phyloP scores from a whole-genome alignment of 2,888 invertebrate species.

The Mesochorus sp. region DNA sequence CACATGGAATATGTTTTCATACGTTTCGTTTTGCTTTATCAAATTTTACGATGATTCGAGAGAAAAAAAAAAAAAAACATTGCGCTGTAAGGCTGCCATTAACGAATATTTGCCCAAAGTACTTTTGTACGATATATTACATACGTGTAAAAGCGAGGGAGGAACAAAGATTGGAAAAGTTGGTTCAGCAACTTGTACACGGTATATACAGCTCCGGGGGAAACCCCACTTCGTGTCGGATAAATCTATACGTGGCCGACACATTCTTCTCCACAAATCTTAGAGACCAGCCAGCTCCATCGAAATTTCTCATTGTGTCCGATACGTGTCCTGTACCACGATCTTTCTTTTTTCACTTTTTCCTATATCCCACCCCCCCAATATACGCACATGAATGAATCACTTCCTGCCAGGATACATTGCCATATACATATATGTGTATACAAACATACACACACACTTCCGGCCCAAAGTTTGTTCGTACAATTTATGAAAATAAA shows the following conservation, averaged over 20 bases:
- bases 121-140: background rate
- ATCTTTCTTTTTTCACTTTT: too few relatives aligned
- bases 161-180: constrained; percentile 60
- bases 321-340: constrained; percentile 15
- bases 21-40: too few relatives aligned
- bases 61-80: too few relatives aligned
- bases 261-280: constrained; percentile 41
- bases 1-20: too few relatives aligned
- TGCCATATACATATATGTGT: too few relatives aligned
- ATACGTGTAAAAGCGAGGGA: too few relatives aligned
- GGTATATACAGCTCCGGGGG: too few relatives aligned
- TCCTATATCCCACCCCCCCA: background rate
- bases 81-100: too few relatives aligned
- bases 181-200: background rate
- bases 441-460: too few relatives aligned
- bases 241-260: background rate
- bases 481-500: too few relatives aligned
- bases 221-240: too few relatives aligned
- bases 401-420: background rate
- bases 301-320: constrained; percentile 32
- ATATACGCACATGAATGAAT: constrained; percentile 1
- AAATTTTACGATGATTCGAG: constrained; percentile 73
- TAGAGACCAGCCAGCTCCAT: constrained; percentile 5
- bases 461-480: too few relatives aligned
- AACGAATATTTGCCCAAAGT: constrained; percentile 47